Conservation (phyloP, 1,140 invertebrate genomes). For the Lasaia peninsularis region DNA sequence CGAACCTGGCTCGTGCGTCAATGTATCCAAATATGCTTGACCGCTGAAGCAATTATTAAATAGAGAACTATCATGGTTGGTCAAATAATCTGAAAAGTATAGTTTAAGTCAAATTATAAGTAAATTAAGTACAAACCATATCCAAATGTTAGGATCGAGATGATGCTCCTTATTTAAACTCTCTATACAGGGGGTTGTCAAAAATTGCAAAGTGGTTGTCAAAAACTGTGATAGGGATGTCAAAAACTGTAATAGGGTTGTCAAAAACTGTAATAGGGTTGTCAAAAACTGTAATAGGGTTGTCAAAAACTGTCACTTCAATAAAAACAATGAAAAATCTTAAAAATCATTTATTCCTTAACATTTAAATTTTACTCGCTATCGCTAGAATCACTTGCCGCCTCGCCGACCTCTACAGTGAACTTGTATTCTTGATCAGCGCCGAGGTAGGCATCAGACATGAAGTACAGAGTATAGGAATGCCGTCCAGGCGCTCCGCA, state of each 20-base stretch:
- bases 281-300: neutral
- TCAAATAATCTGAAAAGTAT: no score
- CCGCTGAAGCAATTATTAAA: no score
- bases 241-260: neutral
- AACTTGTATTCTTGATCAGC: conserved; percentile 98
- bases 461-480: conserved; percentile 97
- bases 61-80: no score
- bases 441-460: conserved; percentile 99
- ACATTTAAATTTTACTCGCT: conserved; percentile 18
- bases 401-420: conserved; percentile 87
- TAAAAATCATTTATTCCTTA: conserved; percentile 11
- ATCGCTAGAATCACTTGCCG: conserved; percentile 66
- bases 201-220: neutral
- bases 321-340: neutral
- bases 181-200: no score
- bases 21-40: no score
- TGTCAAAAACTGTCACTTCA: neutral
- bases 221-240: neutral
- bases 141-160: no score
- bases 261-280: neutral
- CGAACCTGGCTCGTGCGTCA: no score
- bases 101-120: no score
- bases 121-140: no score
- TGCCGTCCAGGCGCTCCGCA: conserved; percentile 91
- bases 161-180: no score